phyloP scores from a whole-genome alignment of 23 tunicate genomes.

The Halocynthia aurantium region DNA sequence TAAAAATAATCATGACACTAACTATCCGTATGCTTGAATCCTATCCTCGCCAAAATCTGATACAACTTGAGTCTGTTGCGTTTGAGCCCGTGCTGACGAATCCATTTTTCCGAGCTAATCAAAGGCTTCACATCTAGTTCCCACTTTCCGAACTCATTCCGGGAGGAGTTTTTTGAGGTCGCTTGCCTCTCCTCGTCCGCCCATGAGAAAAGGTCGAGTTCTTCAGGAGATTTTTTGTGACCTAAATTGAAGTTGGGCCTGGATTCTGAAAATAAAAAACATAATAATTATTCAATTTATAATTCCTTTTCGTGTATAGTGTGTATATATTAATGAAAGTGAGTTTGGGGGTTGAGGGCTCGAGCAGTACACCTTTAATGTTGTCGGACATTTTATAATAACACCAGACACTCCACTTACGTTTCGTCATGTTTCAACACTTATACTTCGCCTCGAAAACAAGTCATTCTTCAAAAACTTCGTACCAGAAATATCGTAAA shows the following conservation, averaged over 20 bases:
- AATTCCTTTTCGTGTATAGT: too few relatives aligned
- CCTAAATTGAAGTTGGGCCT: constrained; percentile 64
- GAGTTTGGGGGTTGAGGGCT: too few relatives aligned
- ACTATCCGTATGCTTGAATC: constrained; percentile 21
- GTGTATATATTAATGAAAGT: too few relatives aligned
- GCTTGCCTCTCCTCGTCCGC: constrained; percentile 74
- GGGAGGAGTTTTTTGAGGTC: background rate
- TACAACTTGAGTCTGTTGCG: constrained; percentile 41
- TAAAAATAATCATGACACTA: background rate
- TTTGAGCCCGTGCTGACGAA: constrained; percentile 74
- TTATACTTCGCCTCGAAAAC: too few relatives aligned
- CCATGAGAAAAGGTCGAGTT: constrained; percentile 64
- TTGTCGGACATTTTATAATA: too few relatives aligned
- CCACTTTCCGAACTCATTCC: constrained; percentile 16
- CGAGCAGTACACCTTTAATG: too few relatives aligned
- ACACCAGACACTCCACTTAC: too few relatives aligned
- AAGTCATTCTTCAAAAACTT: too few relatives aligned
- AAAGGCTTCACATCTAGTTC: constrained; percentile 77
- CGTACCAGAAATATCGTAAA: too few relatives aligned
- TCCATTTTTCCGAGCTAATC: constrained; percentile 85
- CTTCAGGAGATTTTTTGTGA: constrained; percentile 40
- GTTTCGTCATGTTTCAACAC: too few relatives aligned
- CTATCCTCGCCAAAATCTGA: constrained; percentile 22
- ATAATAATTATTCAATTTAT: background rate
- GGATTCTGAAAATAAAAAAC: constrained; percentile 25